Percentiles rank a stretch among this genome's conserved stretches.
phyloP scores from a whole-genome alignment of 2,888 invertebrate genomes.

The Erebia palarica region DNA sequence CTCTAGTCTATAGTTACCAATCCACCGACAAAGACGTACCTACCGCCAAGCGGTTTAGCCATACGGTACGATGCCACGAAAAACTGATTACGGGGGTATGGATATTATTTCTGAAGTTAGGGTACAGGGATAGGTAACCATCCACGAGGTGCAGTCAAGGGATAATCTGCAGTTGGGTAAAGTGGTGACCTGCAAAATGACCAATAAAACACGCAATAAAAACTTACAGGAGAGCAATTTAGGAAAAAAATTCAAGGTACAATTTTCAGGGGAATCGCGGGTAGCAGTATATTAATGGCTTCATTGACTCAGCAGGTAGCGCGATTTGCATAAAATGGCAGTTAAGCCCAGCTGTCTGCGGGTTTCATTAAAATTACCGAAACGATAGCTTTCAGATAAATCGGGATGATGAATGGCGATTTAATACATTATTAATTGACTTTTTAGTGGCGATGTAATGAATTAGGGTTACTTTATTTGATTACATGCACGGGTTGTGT shows the following conservation, averaged over 20 bases:
- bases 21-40: no score
- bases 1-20: no score
- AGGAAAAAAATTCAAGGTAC: conserved; percentile 18
- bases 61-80: no score
- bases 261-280: conserved; percentile 22
- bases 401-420: conserved; percentile 37
- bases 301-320: conserved; percentile 46
- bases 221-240: conserved; percentile 1
- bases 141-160: no score
- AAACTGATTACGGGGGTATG: no score
- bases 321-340: conserved; percentile 58
- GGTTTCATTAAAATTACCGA: conserved; percentile 57
- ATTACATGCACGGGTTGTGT: no score
- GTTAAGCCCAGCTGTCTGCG: conserved; percentile 51
- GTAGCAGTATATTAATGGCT: conserved; percentile 46
- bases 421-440: conserved; percentile 45
- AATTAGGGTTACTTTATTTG: background rate
- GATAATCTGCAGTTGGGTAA: no score
- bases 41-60: no score
- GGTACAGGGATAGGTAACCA: no score
- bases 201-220: background rate
- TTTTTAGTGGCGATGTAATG: conserved; percentile 21
- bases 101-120: no score
- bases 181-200: background rate
- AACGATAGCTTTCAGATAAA: conserved; percentile 39